Conservation (phyloP, 2,888 invertebrate genomes). For the Erebia aethiops region DNA sequence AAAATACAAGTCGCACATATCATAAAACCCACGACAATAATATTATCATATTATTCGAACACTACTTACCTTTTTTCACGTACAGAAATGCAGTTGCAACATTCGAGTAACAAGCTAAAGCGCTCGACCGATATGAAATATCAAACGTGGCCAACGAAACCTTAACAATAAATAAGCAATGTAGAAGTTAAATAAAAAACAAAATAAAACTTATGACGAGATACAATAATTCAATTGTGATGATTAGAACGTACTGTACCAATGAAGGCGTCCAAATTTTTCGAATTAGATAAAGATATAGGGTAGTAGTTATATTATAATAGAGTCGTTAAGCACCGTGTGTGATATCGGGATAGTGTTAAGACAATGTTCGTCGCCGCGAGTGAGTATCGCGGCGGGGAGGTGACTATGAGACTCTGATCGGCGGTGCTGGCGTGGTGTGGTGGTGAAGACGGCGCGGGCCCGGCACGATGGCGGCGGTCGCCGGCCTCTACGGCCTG, state of each 20-base stretch:
- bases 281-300: slow-evolving; percentile 61
- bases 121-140: slow-evolving; percentile 33
- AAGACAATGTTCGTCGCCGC: slow-evolving; percentile 36
- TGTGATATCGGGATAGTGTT: slow-evolving; percentile 12
- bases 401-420: slow-evolving; percentile 50
- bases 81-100: slow-evolving; percentile 43
- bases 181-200: slow-evolving; percentile 13
- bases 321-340: slow-evolving; percentile 18
- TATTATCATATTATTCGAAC: not conserved
- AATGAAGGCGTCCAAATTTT: slow-evolving; percentile 77
- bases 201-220: slow-evolving; percentile 62
- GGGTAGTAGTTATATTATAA: slow-evolving; percentile 38
- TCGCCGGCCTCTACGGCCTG: slow-evolving; percentile 90
- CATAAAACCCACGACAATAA: not conserved
- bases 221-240: slow-evolving; percentile 78
- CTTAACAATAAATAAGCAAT: slow-evolving; percentile 43
- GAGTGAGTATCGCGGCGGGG: slow-evolving; percentile 42
- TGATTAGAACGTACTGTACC: slow-evolving; percentile 66
- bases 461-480: slow-evolving; percentile 86
- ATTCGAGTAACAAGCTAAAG: slow-evolving; percentile 31
- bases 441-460: slow-evolving; percentile 51
- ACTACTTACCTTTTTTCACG: slow-evolving; percentile 20
- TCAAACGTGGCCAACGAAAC: slow-evolving; percentile 42
- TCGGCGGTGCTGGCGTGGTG: slow-evolving; percentile 43
- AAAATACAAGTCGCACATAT: slow-evolving; percentile 5